Evolutionary conservation across 2,888 invertebrate species (phyloP).

Genomic region (Pterobdella sp.): DNA sequence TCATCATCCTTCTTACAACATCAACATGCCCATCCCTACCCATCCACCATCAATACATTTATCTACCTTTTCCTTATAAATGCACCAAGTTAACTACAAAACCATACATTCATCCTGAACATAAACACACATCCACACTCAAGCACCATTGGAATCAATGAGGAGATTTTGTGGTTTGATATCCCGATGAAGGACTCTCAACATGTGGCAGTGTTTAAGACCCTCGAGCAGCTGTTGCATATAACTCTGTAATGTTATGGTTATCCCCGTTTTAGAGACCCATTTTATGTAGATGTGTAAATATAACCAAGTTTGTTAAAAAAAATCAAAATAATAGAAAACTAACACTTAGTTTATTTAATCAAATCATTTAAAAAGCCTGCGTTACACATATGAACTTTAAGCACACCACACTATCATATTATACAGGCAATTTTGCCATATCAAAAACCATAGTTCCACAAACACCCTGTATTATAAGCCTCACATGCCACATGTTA

Average conservation of each 20-base stretch:
- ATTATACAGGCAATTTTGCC: no score
- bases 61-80: not conserved
- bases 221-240: constrained; percentile 57
- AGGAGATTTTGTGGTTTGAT: constrained; percentile 52
- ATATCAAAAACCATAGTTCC: no score
- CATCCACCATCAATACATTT: not conserved
- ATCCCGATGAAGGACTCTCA: constrained; percentile 50
- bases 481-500: no score
- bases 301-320: no score
- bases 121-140: constrained; percentile 37
- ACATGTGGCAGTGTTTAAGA: constrained; percentile 50
- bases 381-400: no score
- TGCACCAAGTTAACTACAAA: not conserved
- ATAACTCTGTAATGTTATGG: constrained; percentile 20
- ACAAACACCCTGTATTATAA: no score
- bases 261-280: no score
- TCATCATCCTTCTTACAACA: not conserved
- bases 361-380: no score
- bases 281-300: no score
- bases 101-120: not conserved
- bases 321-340: no score
- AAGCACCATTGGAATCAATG: constrained; percentile 50
- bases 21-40: not conserved
- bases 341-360: no score
- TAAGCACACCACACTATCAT: no score